Conservation (phyloP, 2,888 invertebrate species). For the Tribolium freemani region DNA sequence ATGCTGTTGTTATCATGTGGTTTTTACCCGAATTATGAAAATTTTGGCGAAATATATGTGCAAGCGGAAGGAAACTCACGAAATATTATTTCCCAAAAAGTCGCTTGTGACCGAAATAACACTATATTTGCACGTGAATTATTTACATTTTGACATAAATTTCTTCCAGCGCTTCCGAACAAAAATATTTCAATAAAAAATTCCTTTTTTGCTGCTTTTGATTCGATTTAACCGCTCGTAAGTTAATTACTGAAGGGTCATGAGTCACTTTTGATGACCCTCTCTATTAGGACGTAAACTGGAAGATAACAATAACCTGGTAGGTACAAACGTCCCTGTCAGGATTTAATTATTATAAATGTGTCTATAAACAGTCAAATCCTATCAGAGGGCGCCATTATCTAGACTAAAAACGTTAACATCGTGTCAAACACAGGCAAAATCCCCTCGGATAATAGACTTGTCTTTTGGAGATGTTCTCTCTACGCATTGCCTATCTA, state of each 20-base stretch:
- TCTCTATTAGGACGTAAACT: conserved; percentile 32
- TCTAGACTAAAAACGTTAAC: conserved; percentile 10
- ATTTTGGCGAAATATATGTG: conserved; percentile 13
- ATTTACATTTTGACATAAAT: conserved; percentile 23
- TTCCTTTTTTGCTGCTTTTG: not conserved
- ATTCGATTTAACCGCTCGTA: not conserved
- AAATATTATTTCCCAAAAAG: conserved; percentile 24
- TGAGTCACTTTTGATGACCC: not conserved
- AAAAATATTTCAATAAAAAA: too few species aligned
- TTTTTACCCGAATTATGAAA: conserved; percentile 27
- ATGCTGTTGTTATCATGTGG: conserved; percentile 19
- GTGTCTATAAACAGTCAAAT: conserved; percentile 43
- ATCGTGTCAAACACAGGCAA: conserved; percentile 16
- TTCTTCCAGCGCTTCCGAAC: conserved; percentile 7
- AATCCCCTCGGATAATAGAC: conserved; percentile 38
- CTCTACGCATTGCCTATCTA: conserved; percentile 41
- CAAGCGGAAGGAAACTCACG: conserved; percentile 1
- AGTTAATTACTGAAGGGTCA: not conserved
- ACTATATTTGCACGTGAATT: conserved; percentile 17
- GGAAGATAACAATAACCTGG: conserved; percentile 24
- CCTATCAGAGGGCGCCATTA: conserved; percentile 2
- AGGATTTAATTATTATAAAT: conserved; percentile 31
- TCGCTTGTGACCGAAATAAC: conserved; percentile 17
- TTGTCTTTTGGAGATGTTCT: conserved; percentile 42
- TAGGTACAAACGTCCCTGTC: conserved; percentile 17